Conservation (phyloP, 2,797 vertebrate genomes). For the Darevskia nairensis region DNA sequence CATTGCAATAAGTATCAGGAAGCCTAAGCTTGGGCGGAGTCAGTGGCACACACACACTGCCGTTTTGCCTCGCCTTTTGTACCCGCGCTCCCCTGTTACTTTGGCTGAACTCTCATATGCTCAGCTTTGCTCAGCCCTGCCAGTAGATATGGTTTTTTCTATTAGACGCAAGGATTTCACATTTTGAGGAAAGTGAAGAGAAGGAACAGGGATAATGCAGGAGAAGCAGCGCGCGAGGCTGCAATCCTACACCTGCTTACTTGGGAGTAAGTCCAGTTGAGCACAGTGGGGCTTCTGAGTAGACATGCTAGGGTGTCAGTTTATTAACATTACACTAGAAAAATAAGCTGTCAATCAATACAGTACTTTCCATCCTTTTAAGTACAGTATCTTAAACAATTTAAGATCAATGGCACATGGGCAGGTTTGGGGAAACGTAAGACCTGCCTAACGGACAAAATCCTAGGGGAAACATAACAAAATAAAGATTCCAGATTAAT, state of each 20-base stretch:
- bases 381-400: constrained; percentile 2
- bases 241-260: too few species aligned
- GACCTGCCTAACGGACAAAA: neutral
- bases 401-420: neutral
- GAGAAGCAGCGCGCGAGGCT: too few species aligned
- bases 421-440: neutral
- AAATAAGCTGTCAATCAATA: neutral
- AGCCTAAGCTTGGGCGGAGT: neutral
- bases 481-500: neutral
- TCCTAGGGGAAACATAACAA: neutral
- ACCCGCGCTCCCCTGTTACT: neutral
- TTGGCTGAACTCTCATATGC: neutral
- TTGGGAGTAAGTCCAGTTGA: too few species aligned
- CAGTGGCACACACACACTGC: fast-evolving
- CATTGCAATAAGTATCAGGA: neutral
- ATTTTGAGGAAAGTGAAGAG: neutral
- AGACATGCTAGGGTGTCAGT: neutral
- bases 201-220: neutral
- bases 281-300: too few species aligned
- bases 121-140: neutral
- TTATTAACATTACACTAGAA: neutral
- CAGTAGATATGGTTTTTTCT: fast-evolving
- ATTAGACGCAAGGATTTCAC: neutral
- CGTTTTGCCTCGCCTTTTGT: too few species aligned
- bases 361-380: neutral